Base-by-base conservation (phyloP, 2,797 vertebrate species). In the Gephyroberyx darwinii region DNA sequence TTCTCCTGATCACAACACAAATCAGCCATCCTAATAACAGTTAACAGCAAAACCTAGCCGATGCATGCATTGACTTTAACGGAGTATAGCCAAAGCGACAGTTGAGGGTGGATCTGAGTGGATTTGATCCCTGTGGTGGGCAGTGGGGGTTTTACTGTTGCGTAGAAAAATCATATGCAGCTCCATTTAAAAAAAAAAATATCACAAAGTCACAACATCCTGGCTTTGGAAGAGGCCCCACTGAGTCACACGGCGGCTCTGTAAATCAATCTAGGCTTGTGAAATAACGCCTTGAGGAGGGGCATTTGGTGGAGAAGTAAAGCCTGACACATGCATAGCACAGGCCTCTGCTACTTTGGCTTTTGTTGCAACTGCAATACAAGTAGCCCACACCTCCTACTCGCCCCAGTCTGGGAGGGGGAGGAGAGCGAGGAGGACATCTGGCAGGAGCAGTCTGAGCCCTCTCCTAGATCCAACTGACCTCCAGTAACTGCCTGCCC, bases 371-470 rank as follows among this genome's bases (percentile, higher is more conserved):
- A 61, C 66, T 80, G 61, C 75, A 86, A 88, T 77, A 88, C 71
- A 78, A 75, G 81, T 31, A 81, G 67, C 77, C 41, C 56, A 71
- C 83, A 73, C 71, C 81, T 47, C 43, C 47, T 26, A 53, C 64
- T 55, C 66, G 37, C 50, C 37, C 74, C 47, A 41, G 81, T 82
- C 77, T 84, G 60, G 17, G 73, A 71, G 84, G 89, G 86, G 88
- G 89, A 81, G 72, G 88, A 26, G 26, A 26, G 26, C 26, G 90
- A 78, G 26, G 65, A 45, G 83, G 93, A 94, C 93, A 94, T 94
- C 93, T 94, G 94, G 88, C 90, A 87, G 82, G 71, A 89, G 76
- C 69, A 70, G 88, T 79, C 84, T 82, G 73, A 86, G 53, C 53
- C 81, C 90, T 83, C 56, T 62, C 51, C 17, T 43, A 84, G 77